A percentile compares a stretch with the other conserved stretches of the same genome.
Conservation (phyloP, 2,888 invertebrate genomes). For the Andrena bucephala region DNA sequence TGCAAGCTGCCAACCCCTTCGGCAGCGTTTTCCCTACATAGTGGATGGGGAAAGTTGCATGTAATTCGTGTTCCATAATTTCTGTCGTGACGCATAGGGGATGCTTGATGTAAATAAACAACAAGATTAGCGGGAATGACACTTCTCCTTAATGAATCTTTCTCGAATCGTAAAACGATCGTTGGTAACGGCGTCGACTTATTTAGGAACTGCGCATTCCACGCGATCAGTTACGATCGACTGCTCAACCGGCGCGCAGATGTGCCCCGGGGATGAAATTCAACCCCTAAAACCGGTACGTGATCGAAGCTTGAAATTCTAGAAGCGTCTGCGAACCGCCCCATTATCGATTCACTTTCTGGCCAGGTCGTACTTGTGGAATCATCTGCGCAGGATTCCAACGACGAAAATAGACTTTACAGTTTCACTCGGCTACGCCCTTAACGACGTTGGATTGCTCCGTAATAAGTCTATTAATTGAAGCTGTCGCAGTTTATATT, state of each 20-base stretch:
- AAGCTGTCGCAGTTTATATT: neutral
- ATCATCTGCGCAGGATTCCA: slow-evolving; percentile 49
- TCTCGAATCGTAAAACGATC: neutral
- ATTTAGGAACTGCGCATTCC: neutral
- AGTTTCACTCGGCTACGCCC: no score
- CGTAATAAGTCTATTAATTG: neutral
- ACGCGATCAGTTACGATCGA: neutral
- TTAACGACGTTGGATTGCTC: neutral
- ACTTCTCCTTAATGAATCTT: no score
- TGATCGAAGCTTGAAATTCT: slow-evolving; percentile 47
- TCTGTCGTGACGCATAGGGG: neutral
- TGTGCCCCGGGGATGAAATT: neutral
- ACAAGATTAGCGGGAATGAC: neutral
- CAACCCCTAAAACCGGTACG: neutral
- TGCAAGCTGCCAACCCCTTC: neutral
- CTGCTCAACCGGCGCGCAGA: neutral
- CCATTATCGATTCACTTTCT: slow-evolving; percentile 60
- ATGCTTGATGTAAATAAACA: slow-evolving; percentile 1
- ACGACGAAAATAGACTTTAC: slow-evolving; percentile 15
- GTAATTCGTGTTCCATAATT: neutral
- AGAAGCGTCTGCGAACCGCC: slow-evolving; percentile 58
- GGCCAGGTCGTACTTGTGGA: slow-evolving; percentile 36
- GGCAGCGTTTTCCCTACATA: no score
- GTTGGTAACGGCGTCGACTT: neutral
- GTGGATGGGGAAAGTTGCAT: neutral